Evolutionary conservation across 2,797 vertebrate genomes (phyloP).

Genomic region (Cryptoblepharus egeriae): DNA sequence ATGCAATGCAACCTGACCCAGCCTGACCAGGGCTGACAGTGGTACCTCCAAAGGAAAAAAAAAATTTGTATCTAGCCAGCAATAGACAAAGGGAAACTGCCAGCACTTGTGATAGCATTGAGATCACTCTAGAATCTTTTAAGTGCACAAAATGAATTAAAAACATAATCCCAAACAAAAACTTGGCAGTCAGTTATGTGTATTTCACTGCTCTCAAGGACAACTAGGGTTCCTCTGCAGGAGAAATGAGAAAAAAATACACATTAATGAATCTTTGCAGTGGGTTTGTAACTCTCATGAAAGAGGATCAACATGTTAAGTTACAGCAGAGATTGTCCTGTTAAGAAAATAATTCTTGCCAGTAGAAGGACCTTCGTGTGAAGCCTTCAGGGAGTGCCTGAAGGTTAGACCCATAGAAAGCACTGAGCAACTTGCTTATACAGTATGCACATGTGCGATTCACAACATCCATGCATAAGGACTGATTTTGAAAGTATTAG

Average conservation of each 20-base stretch:
- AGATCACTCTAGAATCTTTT: background rate
- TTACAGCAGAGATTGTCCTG: background rate
- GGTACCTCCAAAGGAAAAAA: too few species aligned
- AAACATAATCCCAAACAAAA: too few species aligned
- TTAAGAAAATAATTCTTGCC: background rate
- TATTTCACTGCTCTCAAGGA: background rate
- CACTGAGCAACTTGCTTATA: background rate
- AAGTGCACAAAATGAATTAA: background rate
- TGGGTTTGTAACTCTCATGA: background rate
- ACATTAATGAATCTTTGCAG: background rate
- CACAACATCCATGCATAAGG: background rate
- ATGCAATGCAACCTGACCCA: background rate
- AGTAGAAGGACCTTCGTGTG: background rate
- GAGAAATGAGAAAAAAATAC: background rate
- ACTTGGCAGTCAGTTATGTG: too few species aligned
- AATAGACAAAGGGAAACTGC: background rate
- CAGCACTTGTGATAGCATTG: background rate
- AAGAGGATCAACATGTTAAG: background rate
- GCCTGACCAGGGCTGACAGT: too few species aligned
- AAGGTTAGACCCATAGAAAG: background rate
- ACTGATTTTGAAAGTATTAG: background rate
- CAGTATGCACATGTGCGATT: background rate
- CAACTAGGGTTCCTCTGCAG: background rate
- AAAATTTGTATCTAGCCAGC: too few species aligned
- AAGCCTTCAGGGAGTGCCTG: background rate